These are phyloP conservation scores for Eulemur mongoz DNA, from an alignment of 2,797 vertebrate species.

Conservation along the genomic window DNA sequence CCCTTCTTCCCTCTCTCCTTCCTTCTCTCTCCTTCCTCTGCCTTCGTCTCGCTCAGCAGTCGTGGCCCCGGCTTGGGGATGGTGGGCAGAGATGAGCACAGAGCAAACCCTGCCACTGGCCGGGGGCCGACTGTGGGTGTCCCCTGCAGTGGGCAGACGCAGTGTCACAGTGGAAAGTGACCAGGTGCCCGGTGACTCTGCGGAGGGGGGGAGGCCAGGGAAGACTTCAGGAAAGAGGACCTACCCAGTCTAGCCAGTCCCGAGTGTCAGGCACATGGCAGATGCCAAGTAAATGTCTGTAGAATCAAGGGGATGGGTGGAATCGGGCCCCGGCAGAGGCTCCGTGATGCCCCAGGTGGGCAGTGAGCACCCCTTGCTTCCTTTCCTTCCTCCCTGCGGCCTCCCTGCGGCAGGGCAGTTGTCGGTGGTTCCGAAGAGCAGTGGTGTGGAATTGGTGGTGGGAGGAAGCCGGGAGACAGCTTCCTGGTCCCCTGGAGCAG, in stretches of 20 bases:
- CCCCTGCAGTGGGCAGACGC: neutral
- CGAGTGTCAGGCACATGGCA: fast-evolving
- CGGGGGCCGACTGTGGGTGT: neutral
- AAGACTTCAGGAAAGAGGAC: neutral
- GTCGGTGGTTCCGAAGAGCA: fast-evolving
- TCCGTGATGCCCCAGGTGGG: fast-evolving
- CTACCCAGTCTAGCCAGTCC: neutral
- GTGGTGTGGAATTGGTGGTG: fast-evolving
- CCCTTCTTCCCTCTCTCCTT: neutral
- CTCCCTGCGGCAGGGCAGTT: too few species aligned
- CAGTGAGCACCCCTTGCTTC: neutral
- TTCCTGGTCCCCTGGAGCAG: neutral
- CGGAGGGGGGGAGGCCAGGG: fast-evolving
- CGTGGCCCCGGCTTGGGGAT: neutral
- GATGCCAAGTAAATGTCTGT: neutral
- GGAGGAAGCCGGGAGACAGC: neutral
- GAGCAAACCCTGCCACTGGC: neutral
- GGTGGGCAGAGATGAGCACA: fast-evolving
- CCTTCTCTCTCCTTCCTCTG: neutral
- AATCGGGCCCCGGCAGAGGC: neutral
- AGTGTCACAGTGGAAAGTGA: too few species aligned
- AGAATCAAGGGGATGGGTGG: neutral
- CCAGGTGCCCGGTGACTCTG: neutral
- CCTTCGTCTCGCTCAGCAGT: neutral
- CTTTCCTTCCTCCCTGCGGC: neutral